These are phyloP conservation scores for Carcinoscorpius rotundicauda DNA, from an alignment of 1,140 invertebrate species.

Conservation along the genomic window DNA sequence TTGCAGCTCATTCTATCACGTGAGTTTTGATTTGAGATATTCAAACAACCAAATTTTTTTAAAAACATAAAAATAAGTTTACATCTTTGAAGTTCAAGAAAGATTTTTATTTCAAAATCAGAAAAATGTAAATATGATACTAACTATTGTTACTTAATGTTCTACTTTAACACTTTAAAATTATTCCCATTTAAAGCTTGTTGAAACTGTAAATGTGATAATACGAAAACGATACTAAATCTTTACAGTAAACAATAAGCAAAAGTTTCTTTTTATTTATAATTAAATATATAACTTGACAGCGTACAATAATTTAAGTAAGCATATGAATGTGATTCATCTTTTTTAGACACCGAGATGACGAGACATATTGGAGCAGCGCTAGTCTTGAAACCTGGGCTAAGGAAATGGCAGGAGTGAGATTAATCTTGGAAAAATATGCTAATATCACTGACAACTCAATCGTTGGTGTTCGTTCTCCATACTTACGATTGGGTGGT, in stretches of 20 bases:
- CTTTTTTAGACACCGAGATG: constrained; percentile 62
- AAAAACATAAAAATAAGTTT: too few relatives aligned
- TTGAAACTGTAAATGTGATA: too few relatives aligned
- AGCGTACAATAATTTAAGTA: background rate
- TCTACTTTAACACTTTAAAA: background rate
- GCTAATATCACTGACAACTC: constrained; percentile 87
- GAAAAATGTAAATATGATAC: background rate
- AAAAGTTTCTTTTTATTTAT: too few relatives aligned
- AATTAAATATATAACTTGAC: too few relatives aligned
- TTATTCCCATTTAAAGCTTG: background rate
- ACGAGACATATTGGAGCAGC: constrained; percentile 88
- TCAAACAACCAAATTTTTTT: too few relatives aligned
- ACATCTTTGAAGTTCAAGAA: too few relatives aligned
- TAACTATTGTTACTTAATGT: background rate
- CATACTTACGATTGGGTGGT: constrained; percentile 82
- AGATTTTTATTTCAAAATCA: too few relatives aligned
- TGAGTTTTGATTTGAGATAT: constrained; percentile 39
- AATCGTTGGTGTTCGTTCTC: constrained; percentile 84
- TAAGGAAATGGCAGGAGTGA: constrained; percentile 91
- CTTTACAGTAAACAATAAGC: too few relatives aligned
- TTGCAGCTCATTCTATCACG: constrained; percentile 94
- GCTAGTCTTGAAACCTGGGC: constrained; percentile 87
- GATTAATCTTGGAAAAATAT: constrained; percentile 82
- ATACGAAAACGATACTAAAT: too few relatives aligned
- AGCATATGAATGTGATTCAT: background rate